Evolutionary conservation across 2,113 vertebrate species (phyloP).

Genomic region (Pluvianellus socialis): DNA sequence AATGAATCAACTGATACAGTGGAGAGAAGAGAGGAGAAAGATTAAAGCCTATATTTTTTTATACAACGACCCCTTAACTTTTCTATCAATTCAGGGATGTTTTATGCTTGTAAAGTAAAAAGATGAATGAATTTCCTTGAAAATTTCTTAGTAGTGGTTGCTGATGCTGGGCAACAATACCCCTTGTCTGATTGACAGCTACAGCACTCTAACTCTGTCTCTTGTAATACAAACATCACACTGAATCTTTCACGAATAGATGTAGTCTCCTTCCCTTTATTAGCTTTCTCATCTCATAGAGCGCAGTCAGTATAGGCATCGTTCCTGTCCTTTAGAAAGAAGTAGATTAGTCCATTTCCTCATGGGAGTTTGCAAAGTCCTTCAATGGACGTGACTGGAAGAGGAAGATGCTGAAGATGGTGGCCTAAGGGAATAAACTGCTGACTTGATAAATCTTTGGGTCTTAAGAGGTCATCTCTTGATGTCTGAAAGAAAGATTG

Average conservation of each 20-base stretch:
- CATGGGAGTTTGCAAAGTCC: constrained; percentile 73
- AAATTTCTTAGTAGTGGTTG: neutral
- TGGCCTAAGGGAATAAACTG: constrained; percentile 76
- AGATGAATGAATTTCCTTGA: neutral
- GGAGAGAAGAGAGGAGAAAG: neutral
- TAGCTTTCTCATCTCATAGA: constrained; percentile 70
- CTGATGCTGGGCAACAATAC: neutral
- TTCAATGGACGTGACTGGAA: constrained; percentile 78
- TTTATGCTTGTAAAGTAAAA: neutral
- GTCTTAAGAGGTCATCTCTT: constrained; percentile 79
- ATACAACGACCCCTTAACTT: neutral
- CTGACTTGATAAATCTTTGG: constrained; percentile 83
- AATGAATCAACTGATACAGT: neutral
- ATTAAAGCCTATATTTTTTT: neutral
- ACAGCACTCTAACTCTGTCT: constrained; percentile 3
- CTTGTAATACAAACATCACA: constrained; percentile 65
- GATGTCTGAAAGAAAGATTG: constrained; percentile 79
- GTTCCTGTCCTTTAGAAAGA: constrained; percentile 74
- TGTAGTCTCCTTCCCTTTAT: constrained; percentile 73
- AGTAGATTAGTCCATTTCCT: constrained; percentile 81
- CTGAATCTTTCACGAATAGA: constrained; percentile 52
- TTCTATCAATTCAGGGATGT: neutral
- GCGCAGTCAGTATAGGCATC: constrained; percentile 61
- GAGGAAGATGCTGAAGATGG: constrained; percentile 74
- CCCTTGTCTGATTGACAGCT: constrained; percentile 32